Base-by-base conservation (phyloP, 2,797 vertebrate genomes). In the Melanotaenia parkinsoni region DNA sequence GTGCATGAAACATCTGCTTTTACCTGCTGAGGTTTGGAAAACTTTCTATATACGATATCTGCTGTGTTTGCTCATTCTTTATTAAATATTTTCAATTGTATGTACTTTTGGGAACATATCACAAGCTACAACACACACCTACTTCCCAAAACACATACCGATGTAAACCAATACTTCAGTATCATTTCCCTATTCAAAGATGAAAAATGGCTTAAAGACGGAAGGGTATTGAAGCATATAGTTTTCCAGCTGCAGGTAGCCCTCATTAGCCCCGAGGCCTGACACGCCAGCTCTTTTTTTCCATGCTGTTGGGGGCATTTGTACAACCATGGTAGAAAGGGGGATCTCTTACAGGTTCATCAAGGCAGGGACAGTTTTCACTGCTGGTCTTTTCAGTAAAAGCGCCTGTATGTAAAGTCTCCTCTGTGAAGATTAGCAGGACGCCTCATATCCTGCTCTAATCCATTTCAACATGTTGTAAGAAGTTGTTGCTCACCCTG, bases 381-480 rank as follows among this genome's bases (percentile, higher is more conserved):
- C 88, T 70, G 74, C 84, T 84, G 90, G 89, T 74, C 87, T 75
- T 77, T 81, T 58, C 72, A 80, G 37, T 83, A 80, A 90, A 87
- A 85, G 84, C 59, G 26, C 67, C 73, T 53, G 61, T 77, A 45
- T 47, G 70, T 74, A 82, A 40, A 75, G 38, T 54, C 76, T 86
- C 50, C 72, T 83, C 58, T 79, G 75, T 88, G 76, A 70, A 86
- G 80, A 85, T 80, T 67, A 80, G 72, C 70, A 69, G 86, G 84
- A 80, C 76, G 87, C 57, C 63, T 28, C 0, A 51, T 33, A 43
- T 71, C 83, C 79, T 47, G 74, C 87, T 84, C 82, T 68, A 83
- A 84, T 83, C 74, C 58, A 86, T 87, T 91, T 88, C 79, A 88
- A 58, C n/a, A 10, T 47, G 71, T 88, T 86, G 80, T 85, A 83